Evolutionary conservation across 2,113 vertebrate genomes (phyloP), one percentile per base, ranked within the genome.

Genomic region (Nycticebus coucang): DNA sequence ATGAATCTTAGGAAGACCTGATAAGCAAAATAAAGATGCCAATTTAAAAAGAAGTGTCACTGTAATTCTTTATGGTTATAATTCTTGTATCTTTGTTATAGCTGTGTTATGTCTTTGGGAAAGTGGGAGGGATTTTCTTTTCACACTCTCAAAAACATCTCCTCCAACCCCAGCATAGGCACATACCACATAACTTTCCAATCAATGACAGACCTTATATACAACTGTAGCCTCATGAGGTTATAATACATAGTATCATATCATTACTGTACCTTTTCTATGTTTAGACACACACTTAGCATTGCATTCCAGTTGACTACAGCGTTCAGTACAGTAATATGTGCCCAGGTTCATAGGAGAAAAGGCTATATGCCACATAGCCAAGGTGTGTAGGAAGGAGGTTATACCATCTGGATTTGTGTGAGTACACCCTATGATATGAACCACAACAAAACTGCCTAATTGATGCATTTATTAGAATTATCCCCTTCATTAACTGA

Each of bases 141-240:
- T 83, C 18, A 22, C 7, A 88, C 81, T 68, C 14, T 86, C 21
- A 10, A 5, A 35, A 18, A 45, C 60, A 33, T 0, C 17, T 33
- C 10, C 5, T 0, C 10, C 7, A 0, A 28, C 6, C 19, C 45
- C 45, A 12, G 37, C 22, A 74, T 26, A n/a, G 0, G 26, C 22
- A 74, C 37, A 26, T 74, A 26, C 24, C 45, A 50, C 45, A 50
- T 50, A 74, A 41, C 22, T 13, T 41, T 74, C 26, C 71, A 26
- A 41, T 37, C 71, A 74, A 14, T 3, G 12, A 41, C 24, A 37
- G 12, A 41, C 35, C 71, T 41, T 13, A 74, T 74, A 26, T 33
- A 17, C 35, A 72, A 41, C 5, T 12, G 21, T 3, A 21, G 35
- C 33, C 15, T 33, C 33, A 69, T n/a, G 2, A 19, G n/a, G 19